These are phyloP conservation scores for Melanotaenia maccullochi DNA, from an alignment of 2,797 vertebrate species.

Conservation along the genomic window DNA sequence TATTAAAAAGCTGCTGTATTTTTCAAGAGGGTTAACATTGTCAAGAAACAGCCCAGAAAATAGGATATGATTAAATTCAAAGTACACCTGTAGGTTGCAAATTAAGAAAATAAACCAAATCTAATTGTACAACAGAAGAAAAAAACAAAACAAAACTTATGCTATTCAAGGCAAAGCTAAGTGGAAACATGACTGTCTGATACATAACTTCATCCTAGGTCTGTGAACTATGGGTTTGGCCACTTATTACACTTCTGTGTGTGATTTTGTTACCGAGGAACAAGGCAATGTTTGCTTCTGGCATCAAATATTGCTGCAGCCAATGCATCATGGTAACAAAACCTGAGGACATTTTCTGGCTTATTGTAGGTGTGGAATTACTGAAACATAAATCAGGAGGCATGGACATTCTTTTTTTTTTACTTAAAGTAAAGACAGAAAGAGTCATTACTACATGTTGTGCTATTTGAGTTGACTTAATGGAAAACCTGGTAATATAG, in stretches of 20 bases:
- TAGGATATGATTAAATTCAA: constrained; percentile 8
- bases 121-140: constrained; percentile 1
- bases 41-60: constrained; percentile 7
- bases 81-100: background rate
- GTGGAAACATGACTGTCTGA: background rate
- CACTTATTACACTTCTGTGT: background rate
- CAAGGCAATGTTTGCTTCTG: background rate
- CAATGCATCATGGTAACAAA: background rate
- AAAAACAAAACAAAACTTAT: background rate
- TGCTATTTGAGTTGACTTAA: background rate
- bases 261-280: background rate
- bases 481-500: background rate
- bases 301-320: background rate
- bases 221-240: background rate
- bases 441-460: background rate
- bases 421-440: background rate
- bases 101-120: background rate
- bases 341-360: background rate
- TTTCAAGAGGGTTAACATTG: constrained; percentile 26
- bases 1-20: background rate
- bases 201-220: background rate
- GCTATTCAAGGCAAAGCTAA: background rate
- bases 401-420: background rate
- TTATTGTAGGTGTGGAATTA: constrained; percentile 3
- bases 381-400: background rate